A percentile compares a stretch with the other conserved stretches of the same genome.
phyloP scores from a whole-genome alignment of 2,797 vertebrate species.

The Carapus acus region DNA sequence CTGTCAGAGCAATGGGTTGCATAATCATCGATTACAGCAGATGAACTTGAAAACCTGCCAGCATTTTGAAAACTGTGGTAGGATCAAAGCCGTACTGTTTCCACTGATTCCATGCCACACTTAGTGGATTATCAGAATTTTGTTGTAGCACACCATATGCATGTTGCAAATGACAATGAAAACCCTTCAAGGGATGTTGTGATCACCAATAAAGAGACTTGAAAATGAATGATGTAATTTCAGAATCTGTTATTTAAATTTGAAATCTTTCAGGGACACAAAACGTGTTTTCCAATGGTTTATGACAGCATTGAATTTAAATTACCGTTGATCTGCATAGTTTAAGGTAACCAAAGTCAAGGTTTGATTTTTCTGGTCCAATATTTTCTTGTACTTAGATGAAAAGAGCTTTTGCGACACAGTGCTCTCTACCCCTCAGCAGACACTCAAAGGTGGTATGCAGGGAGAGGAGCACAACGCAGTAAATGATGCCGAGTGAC shows the following conservation, averaged over 20 bases:
- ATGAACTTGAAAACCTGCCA: slow-evolving; percentile 2
- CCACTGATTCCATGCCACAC: no score
- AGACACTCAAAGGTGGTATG: neutral
- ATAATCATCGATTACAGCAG: slow-evolving; percentile 11
- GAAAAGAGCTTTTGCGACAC: neutral
- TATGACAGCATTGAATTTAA: neutral
- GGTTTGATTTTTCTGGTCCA: slow-evolving; percentile 2
- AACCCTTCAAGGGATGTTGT: slow-evolving; percentile 13
- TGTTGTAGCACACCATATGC: no score
- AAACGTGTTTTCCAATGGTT: slow-evolving; percentile 1
- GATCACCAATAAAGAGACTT: no score
- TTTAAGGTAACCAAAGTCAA: slow-evolving; percentile 15
- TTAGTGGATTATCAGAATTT: no score
- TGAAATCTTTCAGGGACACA: neutral
- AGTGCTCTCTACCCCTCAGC: neutral
- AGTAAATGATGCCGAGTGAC: neutral
- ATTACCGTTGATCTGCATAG: slow-evolving; percentile 3
- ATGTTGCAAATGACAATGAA: no score
- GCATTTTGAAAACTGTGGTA: neutral
- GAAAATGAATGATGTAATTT: slow-evolving; percentile 8
- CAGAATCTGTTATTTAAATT: slow-evolving; percentile 12
- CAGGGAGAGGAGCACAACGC: neutral
- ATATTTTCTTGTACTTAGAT: slow-evolving; percentile 8
- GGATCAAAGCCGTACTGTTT: slow-evolving; percentile 5
- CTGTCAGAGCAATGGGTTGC: slow-evolving; percentile 10